Percentiles rank a stretch among this genome's conserved stretches.
phyloP scores from a whole-genome alignment of 2,888 invertebrate species.

The Schizaphis graminum region DNA sequence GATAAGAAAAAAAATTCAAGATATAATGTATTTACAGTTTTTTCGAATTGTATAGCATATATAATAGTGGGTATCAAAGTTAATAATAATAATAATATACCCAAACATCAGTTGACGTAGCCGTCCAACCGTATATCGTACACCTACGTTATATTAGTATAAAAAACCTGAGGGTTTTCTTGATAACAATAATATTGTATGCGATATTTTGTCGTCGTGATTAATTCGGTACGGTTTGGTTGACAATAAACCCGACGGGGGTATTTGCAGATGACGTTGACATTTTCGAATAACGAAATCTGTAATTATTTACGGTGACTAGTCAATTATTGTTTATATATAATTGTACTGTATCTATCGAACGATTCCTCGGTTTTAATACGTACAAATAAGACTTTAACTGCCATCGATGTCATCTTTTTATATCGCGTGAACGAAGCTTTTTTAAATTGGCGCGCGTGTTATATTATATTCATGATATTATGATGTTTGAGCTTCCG shows the following conservation, averaged over 20 bases:
- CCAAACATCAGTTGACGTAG: neutral
- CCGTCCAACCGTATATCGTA: neutral
- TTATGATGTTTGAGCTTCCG: too few relatives aligned
- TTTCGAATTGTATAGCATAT: too few relatives aligned
- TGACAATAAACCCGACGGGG: neutral
- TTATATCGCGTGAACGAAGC: too few relatives aligned
- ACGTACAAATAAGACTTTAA: neutral
- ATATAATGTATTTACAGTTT: too few relatives aligned
- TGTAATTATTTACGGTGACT: neutral
- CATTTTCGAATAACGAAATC: slow-evolving; percentile 9
- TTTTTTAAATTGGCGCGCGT: too few relatives aligned
- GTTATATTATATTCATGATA: too few relatives aligned
- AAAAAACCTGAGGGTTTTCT: neutral
- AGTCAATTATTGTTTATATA: neutral
- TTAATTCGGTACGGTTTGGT: neutral
- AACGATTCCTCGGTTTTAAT: neutral
- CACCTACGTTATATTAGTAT: neutral
- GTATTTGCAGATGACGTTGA: slow-evolving; percentile 13
- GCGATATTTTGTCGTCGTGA: neutral
- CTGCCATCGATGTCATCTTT: neutral
- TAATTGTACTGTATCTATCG: neutral
- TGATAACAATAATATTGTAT: neutral
- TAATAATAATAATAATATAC: neutral
- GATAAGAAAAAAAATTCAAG: too few relatives aligned
- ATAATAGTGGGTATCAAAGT: neutral